These are phyloP conservation scores for Riparia riparia DNA, from an alignment of 2,113 vertebrate species.

Conservation along the genomic window DNA sequence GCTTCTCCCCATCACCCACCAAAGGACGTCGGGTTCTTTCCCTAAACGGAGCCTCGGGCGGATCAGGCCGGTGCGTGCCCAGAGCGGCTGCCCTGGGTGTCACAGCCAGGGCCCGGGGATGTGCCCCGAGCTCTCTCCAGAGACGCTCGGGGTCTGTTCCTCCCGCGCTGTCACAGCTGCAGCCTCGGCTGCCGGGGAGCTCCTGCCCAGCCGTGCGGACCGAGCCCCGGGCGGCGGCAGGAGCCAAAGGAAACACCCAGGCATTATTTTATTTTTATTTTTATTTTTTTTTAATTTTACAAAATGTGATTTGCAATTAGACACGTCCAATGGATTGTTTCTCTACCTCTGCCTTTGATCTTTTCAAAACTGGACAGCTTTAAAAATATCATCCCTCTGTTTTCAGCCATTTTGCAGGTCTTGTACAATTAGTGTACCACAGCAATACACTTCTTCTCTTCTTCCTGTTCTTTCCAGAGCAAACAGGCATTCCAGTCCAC, in stretches of 20 bases:
- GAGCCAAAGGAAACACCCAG: neutral
- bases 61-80: neutral
- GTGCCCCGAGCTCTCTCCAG: accelerated
- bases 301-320: neutral
- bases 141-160: accelerated
- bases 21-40: neutral
- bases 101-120: neutral
- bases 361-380: neutral
- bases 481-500: neutral
- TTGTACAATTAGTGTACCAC: conserved; percentile 11
- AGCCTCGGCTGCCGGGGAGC: neutral
- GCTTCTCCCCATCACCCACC: neutral
- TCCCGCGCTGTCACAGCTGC: neutral
- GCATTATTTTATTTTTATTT: no score
- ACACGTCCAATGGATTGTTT: neutral
- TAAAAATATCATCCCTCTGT: neutral
- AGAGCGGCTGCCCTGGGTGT: neutral
- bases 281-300: no score
- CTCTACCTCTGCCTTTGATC: conserved; percentile 24
- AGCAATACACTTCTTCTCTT: neutral
- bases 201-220: neutral
- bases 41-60: neutral
- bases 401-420: conserved; percentile 62
- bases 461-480: neutral
- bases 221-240: neutral